Evolutionary conservation across 2,888 invertebrate genomes (phyloP).

Genomic region (Tipula lateralis): DNA sequence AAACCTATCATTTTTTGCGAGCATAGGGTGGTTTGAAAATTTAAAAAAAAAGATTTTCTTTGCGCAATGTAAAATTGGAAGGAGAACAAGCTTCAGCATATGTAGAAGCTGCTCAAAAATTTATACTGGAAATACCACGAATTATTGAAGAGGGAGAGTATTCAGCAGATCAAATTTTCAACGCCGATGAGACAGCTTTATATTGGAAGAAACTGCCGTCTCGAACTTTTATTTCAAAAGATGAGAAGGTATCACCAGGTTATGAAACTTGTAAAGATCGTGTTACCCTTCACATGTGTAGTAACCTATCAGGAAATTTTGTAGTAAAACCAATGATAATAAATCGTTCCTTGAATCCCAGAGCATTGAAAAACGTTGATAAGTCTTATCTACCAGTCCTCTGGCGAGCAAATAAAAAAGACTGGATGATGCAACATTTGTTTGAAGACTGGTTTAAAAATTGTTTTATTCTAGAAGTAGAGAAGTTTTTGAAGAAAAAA

Average conservation of each 20-base stretch:
- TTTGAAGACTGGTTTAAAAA: slow-evolving; percentile 30
- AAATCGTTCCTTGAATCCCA: no score
- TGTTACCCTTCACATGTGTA: no score
- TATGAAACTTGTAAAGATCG: slow-evolving; percentile 34
- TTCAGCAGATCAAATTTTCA: slow-evolving; percentile 36
- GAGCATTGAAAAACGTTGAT: no score
- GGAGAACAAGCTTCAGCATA: no score
- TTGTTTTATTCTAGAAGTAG: background rate
- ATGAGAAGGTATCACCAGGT: slow-evolving; percentile 36
- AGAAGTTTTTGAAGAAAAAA: no score
- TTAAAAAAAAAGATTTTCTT: background rate
- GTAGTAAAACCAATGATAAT: no score
- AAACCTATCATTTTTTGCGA: no score
- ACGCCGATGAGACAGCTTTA: slow-evolving; percentile 31
- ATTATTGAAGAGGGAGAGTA: slow-evolving; percentile 31
- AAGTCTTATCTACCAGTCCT: background rate
- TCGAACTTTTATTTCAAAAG: slow-evolving; percentile 37
- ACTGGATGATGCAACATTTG: slow-evolving; percentile 32
- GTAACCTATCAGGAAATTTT: no score
- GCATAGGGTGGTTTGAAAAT: background rate
- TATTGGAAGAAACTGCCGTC: slow-evolving; percentile 38
- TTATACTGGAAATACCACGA: background rate
- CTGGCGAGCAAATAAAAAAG: background rate
- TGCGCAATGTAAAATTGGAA: no score
- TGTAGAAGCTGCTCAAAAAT: slow-evolving; percentile 31